A percentile compares a stretch with the other conserved stretches of the same genome.
These are phyloP conservation scores for Caenorhabditis macrosperma DNA, from an alignment of 2,888 invertebrate genomes.

Conservation along the genomic window DNA sequence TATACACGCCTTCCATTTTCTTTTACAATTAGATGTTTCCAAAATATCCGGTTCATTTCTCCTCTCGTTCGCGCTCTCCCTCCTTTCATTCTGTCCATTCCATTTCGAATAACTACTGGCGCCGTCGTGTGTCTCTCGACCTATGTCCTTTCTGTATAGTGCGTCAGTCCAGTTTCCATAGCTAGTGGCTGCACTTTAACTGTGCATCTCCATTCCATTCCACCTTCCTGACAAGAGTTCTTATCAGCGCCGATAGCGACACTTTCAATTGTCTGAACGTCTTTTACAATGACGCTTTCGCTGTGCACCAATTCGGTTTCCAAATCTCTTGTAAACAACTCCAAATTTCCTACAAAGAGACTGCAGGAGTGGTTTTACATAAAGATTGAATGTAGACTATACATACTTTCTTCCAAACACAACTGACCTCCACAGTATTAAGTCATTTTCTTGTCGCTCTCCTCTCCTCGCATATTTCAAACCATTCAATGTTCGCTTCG, in stretches of 20 bases:
- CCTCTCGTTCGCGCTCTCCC: neutral
- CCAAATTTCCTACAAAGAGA: too few species aligned
- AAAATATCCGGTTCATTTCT: constrained; percentile 4
- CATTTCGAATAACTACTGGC: neutral
- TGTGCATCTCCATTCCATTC: constrained; percentile 9
- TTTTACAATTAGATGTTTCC: constrained; percentile 24
- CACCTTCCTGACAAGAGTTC: constrained; percentile 5
- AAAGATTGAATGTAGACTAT: too few species aligned
- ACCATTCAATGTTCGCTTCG: constrained; percentile 49
- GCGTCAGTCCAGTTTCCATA: too few species aligned
- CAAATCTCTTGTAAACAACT: too few species aligned
- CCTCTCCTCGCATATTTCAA: constrained; percentile 43
- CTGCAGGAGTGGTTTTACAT: too few species aligned
- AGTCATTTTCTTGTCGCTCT: constrained; percentile 29
- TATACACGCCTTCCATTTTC: constrained; percentile 29
- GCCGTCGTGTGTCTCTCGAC: too few species aligned
- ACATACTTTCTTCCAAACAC: neutral
- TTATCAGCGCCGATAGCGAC: too few species aligned
- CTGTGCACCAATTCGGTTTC: too few species aligned
- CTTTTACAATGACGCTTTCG: neutral
- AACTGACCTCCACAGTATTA: constrained; percentile 1
- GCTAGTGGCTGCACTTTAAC: constrained; percentile 14
- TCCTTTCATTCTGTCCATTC: constrained; percentile 2
- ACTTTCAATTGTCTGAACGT: too few species aligned
- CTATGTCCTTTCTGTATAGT: too few species aligned